Base-by-base conservation (phyloP, 2,888 invertebrate genomes). In the Drosophila maculinotata region DNA sequence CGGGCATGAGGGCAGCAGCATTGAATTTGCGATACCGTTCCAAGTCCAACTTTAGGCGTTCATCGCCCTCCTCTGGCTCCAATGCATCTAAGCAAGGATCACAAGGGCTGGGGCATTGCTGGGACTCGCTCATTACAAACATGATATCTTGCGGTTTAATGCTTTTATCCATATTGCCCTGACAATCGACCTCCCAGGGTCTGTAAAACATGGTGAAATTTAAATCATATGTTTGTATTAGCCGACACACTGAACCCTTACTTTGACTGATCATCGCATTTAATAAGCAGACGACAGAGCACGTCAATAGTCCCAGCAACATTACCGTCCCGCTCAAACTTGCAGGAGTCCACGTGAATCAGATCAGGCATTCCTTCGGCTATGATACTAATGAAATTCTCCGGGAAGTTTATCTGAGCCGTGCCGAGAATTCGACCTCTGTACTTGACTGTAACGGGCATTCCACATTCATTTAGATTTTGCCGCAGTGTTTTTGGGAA, bases 141-240 rank as follows among this genome's bases (percentile, higher is more conserved):
- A 88, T 54, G 4, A 89, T 75, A 63, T 89, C 89, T 45, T 79
- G 71, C 0, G 76, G 76, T 45, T 80, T 70, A 26, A 89, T 89
- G 12, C 82, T 74, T 44, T 69, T 77, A 53, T 86, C 75, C 59
- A 80, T 48, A 31, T 66, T 62, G 3, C 47, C 56, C 0, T 51
- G 44, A 23, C 67, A 64, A 0, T 38, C 58, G 5, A 4, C 36
- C 1, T 52, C 39, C 0, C 9, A 30, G 0, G 8, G 12, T 2
- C 64, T 63, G 8, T 3, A 35, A 7, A 7, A 33, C 7, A 8
- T 4, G 7, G 9, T 6, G n/a, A 20, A 20, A 20, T n/a, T n/a
- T n/a, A 20, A 4, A 2, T 2, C 3, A 15, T 3, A 14, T 8
- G 1, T 1, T 14, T n/a, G n/a, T n/a, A n/a, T n/a, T n/a, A n/a